Conservation (phyloP, 2,113 vertebrate species). For the Gambusia holbrooki region DNA sequence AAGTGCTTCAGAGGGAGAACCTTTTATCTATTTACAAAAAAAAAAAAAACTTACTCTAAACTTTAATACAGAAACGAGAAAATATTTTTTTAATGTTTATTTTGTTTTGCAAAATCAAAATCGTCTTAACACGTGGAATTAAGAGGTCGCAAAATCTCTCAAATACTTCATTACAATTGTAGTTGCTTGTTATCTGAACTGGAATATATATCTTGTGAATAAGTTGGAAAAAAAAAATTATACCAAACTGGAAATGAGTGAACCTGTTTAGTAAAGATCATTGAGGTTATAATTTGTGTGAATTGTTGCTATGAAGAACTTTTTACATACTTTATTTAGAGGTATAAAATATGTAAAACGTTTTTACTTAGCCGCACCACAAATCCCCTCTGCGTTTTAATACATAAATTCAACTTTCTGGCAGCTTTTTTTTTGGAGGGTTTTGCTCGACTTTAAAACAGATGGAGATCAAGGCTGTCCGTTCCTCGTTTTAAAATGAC, state of each 20-base stretch:
- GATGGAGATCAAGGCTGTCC: not conserved
- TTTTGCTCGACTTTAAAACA: not conserved
- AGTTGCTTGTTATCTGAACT: too few relatives aligned
- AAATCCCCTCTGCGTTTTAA: not conserved
- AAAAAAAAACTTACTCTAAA: not conserved
- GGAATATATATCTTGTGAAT: too few relatives aligned
- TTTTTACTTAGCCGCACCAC: not conserved
- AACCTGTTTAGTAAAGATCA: too few relatives aligned
- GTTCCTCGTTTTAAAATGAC: constrained; percentile 18
- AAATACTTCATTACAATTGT: too few relatives aligned
- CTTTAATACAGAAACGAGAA: not conserved
- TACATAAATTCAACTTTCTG: constrained; percentile 4
- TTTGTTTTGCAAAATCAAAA: too few relatives aligned
- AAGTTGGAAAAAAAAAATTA: too few relatives aligned
- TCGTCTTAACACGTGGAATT: too few relatives aligned
- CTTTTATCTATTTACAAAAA: not conserved
- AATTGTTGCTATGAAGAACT: not conserved
- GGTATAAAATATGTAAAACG: not conserved
- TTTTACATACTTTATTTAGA: not conserved
- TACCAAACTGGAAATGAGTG: too few relatives aligned
- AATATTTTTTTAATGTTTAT: too few relatives aligned
- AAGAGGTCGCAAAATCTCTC: not conserved
- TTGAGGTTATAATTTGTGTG: not conserved
- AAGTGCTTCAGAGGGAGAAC: not conserved
- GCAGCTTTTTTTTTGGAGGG: not conserved